Conservation (phyloP, 1,140 invertebrate species). For the Pollicipes pollicipes region DNA sequence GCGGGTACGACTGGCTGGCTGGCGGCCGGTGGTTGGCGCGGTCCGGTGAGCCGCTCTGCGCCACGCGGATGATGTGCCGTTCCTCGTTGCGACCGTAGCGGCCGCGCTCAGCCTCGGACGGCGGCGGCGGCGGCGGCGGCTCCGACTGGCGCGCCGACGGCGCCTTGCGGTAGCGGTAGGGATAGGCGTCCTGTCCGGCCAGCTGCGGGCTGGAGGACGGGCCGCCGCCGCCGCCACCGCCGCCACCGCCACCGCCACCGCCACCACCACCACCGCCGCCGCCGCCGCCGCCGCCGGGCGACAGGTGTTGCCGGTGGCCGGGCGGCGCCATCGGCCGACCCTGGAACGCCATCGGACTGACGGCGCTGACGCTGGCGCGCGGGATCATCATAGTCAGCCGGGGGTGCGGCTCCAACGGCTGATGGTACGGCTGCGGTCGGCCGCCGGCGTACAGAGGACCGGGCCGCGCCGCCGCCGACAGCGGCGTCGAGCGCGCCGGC, state of each 20-base stretch:
- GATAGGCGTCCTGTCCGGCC: not conserved
- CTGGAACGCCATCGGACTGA: not conserved
- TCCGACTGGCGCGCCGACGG: not conserved
- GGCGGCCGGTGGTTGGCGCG: not conserved
- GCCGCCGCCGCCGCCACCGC: not conserved
- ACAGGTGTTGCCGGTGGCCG: not conserved
- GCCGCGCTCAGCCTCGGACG: not conserved
- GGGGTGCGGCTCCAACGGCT: not conserved
- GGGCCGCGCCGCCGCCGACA: not conserved
- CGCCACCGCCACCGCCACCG: too few relatives aligned
- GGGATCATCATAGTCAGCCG: not conserved
- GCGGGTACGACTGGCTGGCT: not conserved
- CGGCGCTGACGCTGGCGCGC: not conserved
- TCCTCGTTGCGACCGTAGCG: not conserved
- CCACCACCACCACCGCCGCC: too few relatives aligned
- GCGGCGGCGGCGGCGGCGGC: too few relatives aligned
- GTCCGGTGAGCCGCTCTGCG: not conserved
- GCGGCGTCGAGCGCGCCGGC: not conserved
- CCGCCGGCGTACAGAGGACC: not conserved
- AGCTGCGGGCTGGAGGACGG: not conserved
- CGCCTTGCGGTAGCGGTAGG: slow-evolving; percentile 1
- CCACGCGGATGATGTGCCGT: slow-evolving; percentile 3
- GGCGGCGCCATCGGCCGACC: not conserved
- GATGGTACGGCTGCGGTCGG: not conserved
- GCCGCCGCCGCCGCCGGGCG: not conserved